phyloP scores from a whole-genome alignment of 2,888 invertebrate species.

The Boloria euphrosyne region DNA sequence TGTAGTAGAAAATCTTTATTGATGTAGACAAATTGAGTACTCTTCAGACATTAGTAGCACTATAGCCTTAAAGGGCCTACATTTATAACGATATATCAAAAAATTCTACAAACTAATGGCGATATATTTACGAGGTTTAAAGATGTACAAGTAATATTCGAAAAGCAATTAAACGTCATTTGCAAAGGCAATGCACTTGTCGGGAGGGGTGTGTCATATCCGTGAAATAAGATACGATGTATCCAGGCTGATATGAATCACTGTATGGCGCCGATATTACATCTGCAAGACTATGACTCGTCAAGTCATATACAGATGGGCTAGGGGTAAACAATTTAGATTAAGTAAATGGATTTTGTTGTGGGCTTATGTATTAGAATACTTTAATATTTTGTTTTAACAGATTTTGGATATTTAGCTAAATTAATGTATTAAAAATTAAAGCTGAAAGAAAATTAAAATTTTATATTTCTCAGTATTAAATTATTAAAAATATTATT shows the following conservation, averaged over 20 bases:
- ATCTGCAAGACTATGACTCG: slow-evolving; percentile 14
- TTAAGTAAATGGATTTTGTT: not conserved
- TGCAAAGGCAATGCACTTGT: slow-evolving; percentile 21
- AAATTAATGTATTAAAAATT: no score
- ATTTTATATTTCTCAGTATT: no score
- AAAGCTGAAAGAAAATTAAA: no score
- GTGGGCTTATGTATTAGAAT: no score
- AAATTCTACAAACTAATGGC: no score
- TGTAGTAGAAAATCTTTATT: no score
- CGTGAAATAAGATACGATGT: slow-evolving; percentile 27
- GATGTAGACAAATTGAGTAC: no score
- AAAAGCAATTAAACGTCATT: slow-evolving; percentile 14
- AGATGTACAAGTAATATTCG: not conserved
- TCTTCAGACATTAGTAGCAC: no score
- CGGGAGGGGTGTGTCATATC: slow-evolving; percentile 21
- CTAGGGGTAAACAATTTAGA: not conserved
- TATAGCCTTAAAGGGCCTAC: no score
- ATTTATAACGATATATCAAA: no score
- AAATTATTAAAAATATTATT: no score
- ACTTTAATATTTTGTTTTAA: not conserved
- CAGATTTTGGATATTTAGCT: not conserved
- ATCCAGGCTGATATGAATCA: slow-evolving; percentile 26
- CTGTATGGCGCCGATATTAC: slow-evolving; percentile 20
- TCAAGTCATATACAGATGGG: not conserved
- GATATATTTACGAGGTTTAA: not conserved